These are phyloP conservation scores for Puma concolor DNA, from an alignment of 2,113 vertebrate species.

Conservation along the genomic window DNA sequence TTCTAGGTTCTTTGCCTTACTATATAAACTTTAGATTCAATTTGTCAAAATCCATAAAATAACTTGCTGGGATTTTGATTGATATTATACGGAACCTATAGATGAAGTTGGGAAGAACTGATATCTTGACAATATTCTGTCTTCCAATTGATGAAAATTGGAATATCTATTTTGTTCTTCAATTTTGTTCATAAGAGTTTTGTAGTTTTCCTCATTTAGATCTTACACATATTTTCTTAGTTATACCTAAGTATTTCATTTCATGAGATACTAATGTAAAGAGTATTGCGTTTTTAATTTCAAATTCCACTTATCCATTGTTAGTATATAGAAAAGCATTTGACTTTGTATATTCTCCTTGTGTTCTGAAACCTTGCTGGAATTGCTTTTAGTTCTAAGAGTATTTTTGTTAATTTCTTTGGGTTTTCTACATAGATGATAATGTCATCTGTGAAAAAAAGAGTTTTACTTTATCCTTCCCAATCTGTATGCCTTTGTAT, in stretches of 20 bases:
- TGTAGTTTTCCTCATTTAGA: not conserved
- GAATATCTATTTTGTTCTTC: not conserved
- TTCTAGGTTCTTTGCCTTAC: not conserved
- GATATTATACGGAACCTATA: not conserved
- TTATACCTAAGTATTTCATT: not conserved
- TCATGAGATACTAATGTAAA: not conserved
- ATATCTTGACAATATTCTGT: not conserved
- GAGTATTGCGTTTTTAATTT: not conserved
- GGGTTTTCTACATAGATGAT: not conserved
- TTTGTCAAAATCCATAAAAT: not conserved
- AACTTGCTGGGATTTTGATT: not conserved
- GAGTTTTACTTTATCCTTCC: not conserved
- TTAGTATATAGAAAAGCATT: not conserved
- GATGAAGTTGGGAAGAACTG: not conserved
- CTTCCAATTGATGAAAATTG: not conserved
- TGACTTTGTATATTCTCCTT: not conserved
- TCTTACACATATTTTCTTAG: not conserved
- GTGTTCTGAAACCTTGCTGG: not conserved
- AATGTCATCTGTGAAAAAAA: not conserved
- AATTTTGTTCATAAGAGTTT: not conserved
- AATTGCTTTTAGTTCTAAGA: not conserved
- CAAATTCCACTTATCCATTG: not conserved
- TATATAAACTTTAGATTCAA: not conserved
- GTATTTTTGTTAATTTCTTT: not conserved
- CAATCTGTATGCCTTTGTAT: not conserved